Evolutionary conservation across 2,113 vertebrate genomes (phyloP).

Genomic region (Brachypodius melanocephalos): DNA sequence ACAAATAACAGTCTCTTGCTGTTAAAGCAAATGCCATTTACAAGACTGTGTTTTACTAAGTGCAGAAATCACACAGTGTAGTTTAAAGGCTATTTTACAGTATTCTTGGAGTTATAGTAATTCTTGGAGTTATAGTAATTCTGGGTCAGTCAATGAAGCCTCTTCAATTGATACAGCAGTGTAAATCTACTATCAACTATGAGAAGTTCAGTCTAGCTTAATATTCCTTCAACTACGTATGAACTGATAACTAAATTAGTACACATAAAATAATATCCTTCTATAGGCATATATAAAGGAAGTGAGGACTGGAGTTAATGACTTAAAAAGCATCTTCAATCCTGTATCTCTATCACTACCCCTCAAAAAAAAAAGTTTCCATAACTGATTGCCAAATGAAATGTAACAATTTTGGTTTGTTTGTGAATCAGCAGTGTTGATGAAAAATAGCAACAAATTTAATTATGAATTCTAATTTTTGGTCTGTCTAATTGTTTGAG

Average conservation of each 20-base stretch:
- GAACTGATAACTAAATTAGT: neutral
- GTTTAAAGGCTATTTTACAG: neutral
- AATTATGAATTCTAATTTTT: neutral
- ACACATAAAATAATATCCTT: neutral
- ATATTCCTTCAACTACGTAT: neutral
- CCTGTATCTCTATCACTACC: neutral
- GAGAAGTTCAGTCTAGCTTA: neutral
- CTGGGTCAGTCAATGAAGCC: neutral
- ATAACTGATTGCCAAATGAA: neutral
- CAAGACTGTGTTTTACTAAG: neutral
- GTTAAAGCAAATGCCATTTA: neutral
- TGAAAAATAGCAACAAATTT: neutral
- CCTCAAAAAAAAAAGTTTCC: neutral
- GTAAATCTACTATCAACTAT: neutral
- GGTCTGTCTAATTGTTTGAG: neutral
- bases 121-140: neutral
- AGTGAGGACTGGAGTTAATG: neutral
- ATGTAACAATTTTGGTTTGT: neutral
- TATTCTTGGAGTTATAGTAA: neutral
- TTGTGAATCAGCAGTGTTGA: neutral
- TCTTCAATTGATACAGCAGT: neutral
- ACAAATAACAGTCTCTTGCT: neutral
- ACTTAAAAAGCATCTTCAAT: neutral
- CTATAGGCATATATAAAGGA: neutral
- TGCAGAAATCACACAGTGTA: neutral